Evolutionary conservation across 2,888 invertebrate genomes (phyloP).

Genomic region (Cerastoderma edule): DNA sequence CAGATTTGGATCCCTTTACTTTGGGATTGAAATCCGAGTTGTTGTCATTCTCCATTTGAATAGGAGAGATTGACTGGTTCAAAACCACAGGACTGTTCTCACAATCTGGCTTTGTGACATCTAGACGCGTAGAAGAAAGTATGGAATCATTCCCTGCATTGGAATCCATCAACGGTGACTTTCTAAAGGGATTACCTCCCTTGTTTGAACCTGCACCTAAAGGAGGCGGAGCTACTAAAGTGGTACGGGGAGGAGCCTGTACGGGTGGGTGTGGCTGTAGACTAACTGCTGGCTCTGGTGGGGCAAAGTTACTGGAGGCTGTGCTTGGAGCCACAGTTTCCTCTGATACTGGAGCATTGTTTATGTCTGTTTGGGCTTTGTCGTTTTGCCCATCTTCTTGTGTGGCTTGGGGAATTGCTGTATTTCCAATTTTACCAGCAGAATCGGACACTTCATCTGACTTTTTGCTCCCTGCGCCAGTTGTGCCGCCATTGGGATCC

Average conservation of each 20-base stretch:
- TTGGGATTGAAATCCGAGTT: constrained; percentile 30
- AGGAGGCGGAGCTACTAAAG: constrained; percentile 50
- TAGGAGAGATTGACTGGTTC: constrained; percentile 58
- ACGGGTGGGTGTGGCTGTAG: too few species aligned
- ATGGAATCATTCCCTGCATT: constrained; percentile 30
- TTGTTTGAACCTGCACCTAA: constrained; percentile 10
- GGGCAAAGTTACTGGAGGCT: neutral
- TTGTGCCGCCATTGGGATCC: constrained; percentile 3
- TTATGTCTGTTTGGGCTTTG: neutral
- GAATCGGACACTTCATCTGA: neutral
- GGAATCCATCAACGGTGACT: constrained; percentile 42
- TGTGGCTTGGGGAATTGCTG: neutral
- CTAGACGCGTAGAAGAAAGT: constrained; percentile 53
- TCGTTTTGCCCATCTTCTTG: too few species aligned
- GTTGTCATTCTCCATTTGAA: constrained; percentile 25
- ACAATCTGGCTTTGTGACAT: constrained; percentile 44
- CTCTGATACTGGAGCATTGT: neutral
- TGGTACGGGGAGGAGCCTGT: too few species aligned
- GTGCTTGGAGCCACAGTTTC: neutral
- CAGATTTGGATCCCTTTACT: constrained; percentile 4
- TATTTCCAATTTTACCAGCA: constrained; percentile 17
- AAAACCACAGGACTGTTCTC: constrained; percentile 55
- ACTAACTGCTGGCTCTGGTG: neutral
- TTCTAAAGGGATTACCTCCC: constrained; percentile 64
- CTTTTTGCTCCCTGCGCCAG: neutral